Conservation (phyloP, 2,888 invertebrate genomes). For the Lochmaea capreae region DNA sequence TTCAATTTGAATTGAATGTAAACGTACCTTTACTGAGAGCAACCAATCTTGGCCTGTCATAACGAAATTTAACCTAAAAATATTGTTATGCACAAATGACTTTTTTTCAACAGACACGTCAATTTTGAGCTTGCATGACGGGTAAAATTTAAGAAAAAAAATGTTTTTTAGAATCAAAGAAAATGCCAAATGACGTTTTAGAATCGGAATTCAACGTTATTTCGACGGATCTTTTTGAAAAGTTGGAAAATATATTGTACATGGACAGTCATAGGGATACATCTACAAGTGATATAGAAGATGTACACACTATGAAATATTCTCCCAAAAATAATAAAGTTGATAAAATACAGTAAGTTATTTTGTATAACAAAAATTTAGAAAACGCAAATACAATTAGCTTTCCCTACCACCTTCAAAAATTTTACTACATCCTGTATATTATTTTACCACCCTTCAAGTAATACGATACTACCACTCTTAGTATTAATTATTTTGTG, state of each 20-base stretch:
- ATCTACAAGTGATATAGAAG: constrained; percentile 38
- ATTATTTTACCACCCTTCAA: no score
- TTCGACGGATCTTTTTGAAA: constrained; percentile 46
- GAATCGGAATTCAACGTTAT: constrained; percentile 41
- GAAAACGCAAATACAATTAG: no score
- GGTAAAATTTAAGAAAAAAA: neutral
- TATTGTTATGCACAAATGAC: neutral
- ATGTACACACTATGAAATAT: constrained; percentile 9
- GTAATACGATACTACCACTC: no score
- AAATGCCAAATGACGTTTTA: constrained; percentile 1
- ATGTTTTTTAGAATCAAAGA: neutral
- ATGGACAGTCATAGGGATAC: constrained; percentile 39
- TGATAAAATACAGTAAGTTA: neutral
- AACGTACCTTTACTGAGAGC: no score
- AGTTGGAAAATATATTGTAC: constrained; percentile 49
- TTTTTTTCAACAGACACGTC: no score
- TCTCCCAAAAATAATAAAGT: neutral
- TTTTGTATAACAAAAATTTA: neutral
- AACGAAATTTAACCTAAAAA: neutral
- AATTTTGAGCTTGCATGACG: no score
- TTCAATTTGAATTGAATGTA: neutral
- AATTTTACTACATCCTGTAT: no score
- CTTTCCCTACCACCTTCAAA: no score
- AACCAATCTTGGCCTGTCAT: neutral
- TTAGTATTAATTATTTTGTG: no score